Evolutionary conservation across 2,113 vertebrate genomes (phyloP), one percentile per base, ranked within the genome.

Genomic region (Platycercus adscitus): DNA sequence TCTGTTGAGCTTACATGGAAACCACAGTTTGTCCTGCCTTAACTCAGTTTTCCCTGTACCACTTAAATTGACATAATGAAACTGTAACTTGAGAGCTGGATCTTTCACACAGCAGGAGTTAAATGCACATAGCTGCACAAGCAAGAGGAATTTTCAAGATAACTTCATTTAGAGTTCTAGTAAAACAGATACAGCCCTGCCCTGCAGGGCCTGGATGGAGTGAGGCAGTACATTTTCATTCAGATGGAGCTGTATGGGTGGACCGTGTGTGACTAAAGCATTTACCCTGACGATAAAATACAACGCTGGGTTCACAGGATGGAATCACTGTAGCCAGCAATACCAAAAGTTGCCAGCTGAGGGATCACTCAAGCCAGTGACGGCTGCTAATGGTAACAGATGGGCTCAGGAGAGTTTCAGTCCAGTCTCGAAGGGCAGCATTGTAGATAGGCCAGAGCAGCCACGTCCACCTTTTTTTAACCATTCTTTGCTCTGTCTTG

Each of bases 181-280:
- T 35, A 19, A 25, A 60, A 20, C 35, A 53, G 31, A 4, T 4
- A 3, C 20, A 70, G 69, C 17, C 53, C 14, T 87, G 33, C 52
- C 43, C 16, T 46, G 1, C 24, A 11, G 50, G 47, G 37, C 31
- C 39, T 60, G 65, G 24, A 1, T 55, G 29, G 25, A 72, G 43
- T 47, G 28, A 4, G 31, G 5, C 7, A 0, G 0, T 3, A 2
- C 21, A 33, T 24, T 71, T n/a, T 33, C 24, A 1, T 8, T 17
- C 25, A 9, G 7, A 1, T 20, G 47, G 47, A 46, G 66, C 72
- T 60, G 58, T 46, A 9, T 2, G 14, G 21, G 3, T 53, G 24
- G n/a, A 37, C 35, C 11, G 2, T 3, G 5, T 50, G 63, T 1
- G 17, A 43, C 37, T 7, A 20, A 63, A 70, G 16, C 33, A 6